phyloP scores from a whole-genome alignment of 2,797 vertebrate species.

The Hafferia zeledoni region DNA sequence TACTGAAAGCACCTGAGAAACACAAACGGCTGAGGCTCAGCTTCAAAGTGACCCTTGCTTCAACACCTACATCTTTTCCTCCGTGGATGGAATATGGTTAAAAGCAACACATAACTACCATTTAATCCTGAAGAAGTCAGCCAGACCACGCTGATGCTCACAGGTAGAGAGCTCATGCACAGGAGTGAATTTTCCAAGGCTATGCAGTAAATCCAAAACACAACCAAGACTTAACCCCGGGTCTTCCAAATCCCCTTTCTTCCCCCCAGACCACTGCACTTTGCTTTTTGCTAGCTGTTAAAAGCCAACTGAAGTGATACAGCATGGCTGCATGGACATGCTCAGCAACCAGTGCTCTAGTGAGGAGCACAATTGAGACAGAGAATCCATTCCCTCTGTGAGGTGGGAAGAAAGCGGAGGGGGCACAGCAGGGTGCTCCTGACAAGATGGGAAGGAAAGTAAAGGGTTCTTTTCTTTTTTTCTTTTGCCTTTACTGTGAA shows the following conservation, averaged over 20 bases:
- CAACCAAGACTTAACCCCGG: not conserved
- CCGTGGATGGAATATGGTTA: not conserved
- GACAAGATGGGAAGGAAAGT: constrained; percentile 24
- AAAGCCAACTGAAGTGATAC: not conserved
- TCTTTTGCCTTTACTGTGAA: constrained; percentile 29
- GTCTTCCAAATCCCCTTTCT: not conserved
- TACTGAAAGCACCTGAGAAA: constrained; percentile 7
- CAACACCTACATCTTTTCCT: not conserved
- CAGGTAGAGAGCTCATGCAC: not conserved
- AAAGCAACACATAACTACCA: not conserved
- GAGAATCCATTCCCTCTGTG: constrained; percentile 16
- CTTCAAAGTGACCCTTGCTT: constrained; percentile 24
- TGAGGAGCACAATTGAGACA: not conserved
- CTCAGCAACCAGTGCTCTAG: not conserved
- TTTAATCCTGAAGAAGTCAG: not conserved
- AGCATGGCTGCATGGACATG: not conserved
- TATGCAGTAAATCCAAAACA: not conserved
- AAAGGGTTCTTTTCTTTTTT: not conserved
- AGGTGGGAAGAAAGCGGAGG: not conserved
- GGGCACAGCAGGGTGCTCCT: constrained; percentile 43
- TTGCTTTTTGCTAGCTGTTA: not conserved
- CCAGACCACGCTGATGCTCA: not conserved
- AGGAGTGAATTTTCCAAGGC: not conserved
- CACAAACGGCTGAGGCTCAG: not conserved
- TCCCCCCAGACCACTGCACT: not conserved